Evolutionary conservation across 2,113 vertebrate species (phyloP).

Genomic region (Hydrochoerus hydrochaeris): DNA sequence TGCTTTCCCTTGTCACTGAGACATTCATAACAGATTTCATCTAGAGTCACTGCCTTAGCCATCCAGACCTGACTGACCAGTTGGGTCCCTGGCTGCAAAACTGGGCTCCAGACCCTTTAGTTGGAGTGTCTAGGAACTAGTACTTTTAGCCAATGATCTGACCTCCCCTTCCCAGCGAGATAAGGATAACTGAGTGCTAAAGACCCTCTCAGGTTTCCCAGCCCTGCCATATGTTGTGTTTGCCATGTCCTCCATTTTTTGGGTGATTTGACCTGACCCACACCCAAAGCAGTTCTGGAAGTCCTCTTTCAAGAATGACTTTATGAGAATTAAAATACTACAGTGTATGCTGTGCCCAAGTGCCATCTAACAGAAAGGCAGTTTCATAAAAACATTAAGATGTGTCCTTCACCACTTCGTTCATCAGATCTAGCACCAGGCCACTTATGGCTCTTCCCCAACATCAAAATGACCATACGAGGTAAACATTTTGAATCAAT

Average conservation of each 20-base stretch:
- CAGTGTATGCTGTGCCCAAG: background rate
- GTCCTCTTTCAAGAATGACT: background rate
- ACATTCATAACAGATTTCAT: background rate
- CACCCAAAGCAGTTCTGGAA: too few species aligned
- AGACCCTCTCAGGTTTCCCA: background rate
- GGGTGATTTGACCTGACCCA: background rate
- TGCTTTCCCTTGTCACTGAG: accelerated
- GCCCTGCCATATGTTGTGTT: accelerated
- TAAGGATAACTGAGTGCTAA: accelerated
- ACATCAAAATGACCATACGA: background rate
- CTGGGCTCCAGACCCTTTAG: background rate
- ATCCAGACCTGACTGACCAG: accelerated
- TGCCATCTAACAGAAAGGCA: background rate
- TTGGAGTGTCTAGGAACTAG: too few species aligned
- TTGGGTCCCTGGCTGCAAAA: background rate
- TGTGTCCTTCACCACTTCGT: background rate
- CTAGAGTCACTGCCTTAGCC: accelerated
- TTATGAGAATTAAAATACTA: background rate
- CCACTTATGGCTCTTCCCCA: background rate
- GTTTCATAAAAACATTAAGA: background rate
- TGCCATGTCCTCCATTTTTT: accelerated
- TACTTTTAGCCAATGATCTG: accelerated
- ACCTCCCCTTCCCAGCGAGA: background rate
- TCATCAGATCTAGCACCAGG: background rate
- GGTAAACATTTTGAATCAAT: background rate